phyloP scores from a whole-genome alignment of 2,888 invertebrate species.

The Synergus laeviventris region DNA sequence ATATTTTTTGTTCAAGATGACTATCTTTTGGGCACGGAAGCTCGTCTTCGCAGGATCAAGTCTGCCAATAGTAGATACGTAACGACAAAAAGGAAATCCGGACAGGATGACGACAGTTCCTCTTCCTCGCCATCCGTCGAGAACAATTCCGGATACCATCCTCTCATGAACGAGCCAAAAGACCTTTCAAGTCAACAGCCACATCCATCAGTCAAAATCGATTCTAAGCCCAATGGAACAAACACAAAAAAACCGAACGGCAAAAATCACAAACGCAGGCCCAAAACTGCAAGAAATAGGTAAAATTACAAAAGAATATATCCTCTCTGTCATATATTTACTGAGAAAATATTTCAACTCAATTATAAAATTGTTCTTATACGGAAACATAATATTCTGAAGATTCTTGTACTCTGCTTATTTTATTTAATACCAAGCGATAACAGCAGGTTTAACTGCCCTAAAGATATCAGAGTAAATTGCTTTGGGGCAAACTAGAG shows the following conservation, averaged over 20 bases:
- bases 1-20: constrained; percentile 64
- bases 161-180: constrained; percentile 63
- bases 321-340: constrained; percentile 19
- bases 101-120: constrained; percentile 58
- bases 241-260: constrained; percentile 48
- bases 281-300: constrained; percentile 74
- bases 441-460: neutral
- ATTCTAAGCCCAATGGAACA: constrained; percentile 50
- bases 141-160: constrained; percentile 62
- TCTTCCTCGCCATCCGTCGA: constrained; percentile 63
- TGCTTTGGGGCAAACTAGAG: neutral
- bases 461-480: neutral
- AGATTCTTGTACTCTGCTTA: neutral
- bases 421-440: neutral
- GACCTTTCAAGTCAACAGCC: constrained; percentile 54
- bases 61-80: constrained; percentile 66
- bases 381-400: neutral
- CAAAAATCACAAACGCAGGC: constrained; percentile 64
- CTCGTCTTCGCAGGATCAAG: constrained; percentile 73
- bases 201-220: constrained; percentile 57
- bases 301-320: constrained; percentile 53
- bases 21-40: constrained; percentile 72
- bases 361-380: neutral
- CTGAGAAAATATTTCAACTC: neutral
- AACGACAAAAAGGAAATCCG: constrained; percentile 55